Base-by-base conservation (phyloP, 2,888 invertebrate species). In the Flabesymbios commensalis region DNA sequence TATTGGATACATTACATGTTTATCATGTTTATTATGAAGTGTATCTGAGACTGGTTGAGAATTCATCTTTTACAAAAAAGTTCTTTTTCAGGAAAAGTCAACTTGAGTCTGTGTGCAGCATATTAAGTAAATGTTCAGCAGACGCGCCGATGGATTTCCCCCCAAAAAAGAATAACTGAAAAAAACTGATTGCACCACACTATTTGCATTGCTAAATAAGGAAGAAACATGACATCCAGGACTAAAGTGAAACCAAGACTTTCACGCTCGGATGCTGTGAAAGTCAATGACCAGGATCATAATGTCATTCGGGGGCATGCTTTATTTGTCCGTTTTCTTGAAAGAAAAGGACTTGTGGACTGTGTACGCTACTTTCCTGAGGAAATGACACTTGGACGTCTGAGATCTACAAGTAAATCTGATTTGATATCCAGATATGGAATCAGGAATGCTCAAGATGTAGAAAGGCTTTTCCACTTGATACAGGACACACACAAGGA, bases 351-450 rank as follows among this genome's bases (percentile, higher is more conserved):
- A 4, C 71, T 80, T 28, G 75, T 72, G 4, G 71, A 75, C 19
- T 77, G 74, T 63, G 68, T 78, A n/a, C 75, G 74, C 58, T 74
- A 75, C 59, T 78, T 80, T 42, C 79, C 78, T n/a, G 69, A 76
- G 3, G 74, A 73, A 53, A 78, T 78, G 78, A 75, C 79, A 10
- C 65, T 80, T 42, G 70, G 74, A 26, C 72, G 73, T 47, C 75
- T 79, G 67, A 74, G 75, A 74, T 43, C 51, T 14, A 19, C 51
- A 31, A 63, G 60, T 5, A 59, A 62, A 1, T 48, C 59, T 10
- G 66, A 70, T 14, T 61, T 70, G 39, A 19, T 64, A 47, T 52
- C 26, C 32, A 61, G 33, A 29, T 69, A 66, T 55, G 51, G 54
- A 29, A 58, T 70, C 29, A 41, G 32, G 14, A 57, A 68, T 24